Evolutionary conservation across 2,888 invertebrate species (phyloP).

Genomic region (Blastobasis lacticolella): DNA sequence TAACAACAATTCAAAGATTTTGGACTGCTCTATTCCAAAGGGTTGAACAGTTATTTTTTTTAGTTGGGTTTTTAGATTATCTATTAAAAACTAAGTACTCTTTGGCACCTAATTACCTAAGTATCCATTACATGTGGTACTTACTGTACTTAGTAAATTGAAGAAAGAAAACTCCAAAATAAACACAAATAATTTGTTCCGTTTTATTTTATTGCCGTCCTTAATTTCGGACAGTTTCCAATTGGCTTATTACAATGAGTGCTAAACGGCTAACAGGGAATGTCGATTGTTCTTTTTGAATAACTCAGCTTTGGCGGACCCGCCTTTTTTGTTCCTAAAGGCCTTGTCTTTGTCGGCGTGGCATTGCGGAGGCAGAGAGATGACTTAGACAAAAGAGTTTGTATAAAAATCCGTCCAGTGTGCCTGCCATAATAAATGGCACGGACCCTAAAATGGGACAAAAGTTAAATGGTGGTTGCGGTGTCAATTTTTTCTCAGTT

Average conservation of each 20-base stretch:
- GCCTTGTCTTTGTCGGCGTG: conserved; percentile 33
- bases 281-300: too few species aligned
- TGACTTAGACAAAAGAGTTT: conserved; percentile 39
- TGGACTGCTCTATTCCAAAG: too few species aligned
- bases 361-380: conserved; percentile 19
- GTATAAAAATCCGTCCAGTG: conserved; percentile 35
- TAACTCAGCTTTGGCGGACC: too few species aligned
- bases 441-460: conserved; percentile 39
- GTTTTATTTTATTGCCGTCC: not conserved
- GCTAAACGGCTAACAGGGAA: not conserved
- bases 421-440: conserved; percentile 47
- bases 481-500: conserved; percentile 30
- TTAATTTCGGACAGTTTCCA: conserved; percentile 3
- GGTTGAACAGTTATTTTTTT: too few species aligned
- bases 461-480: conserved; percentile 36
- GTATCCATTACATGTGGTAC: too few species aligned
- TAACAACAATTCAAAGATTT: too few species aligned
- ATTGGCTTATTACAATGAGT: not conserved
- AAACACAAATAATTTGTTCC: too few species aligned
- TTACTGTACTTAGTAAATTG: too few species aligned
- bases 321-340: conserved; percentile 1
- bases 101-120: too few species aligned
- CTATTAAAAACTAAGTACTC: too few species aligned
- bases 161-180: too few species aligned
- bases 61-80: too few species aligned